Evolutionary conservation across 2,113 vertebrate species (phyloP), one percentile per base, ranked within the genome.

Genomic region (Corynorhinus townsendii): DNA sequence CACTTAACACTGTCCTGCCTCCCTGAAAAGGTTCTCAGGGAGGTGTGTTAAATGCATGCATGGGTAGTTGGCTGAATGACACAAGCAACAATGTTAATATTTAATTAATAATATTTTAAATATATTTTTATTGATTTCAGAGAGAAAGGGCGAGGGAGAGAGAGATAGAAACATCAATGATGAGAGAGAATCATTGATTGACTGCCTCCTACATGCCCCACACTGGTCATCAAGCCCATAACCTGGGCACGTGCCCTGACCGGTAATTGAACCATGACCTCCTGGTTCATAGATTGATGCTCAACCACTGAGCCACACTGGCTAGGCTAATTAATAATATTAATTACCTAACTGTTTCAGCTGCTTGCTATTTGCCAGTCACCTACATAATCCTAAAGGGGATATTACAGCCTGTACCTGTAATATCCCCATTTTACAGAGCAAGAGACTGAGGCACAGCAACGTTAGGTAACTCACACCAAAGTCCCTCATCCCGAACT

Each of bases 1-100:
- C 47, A 20, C n/a, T 33, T 33, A 20, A 49, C 20, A 3, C 54
- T 38, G 35, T 12, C 71, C 59, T n/a, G 17, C 73, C 62, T 72
- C 69, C 75, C 89, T 20, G 16, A 19, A 62, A 56, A 43, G 59
- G 33, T 17, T 4, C 76, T 79, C 73, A 54, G 83, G 56, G 26
- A 17, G 19, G 3, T 3, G 2, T 30, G 28, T 3, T 30, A 73
- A 40, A 47, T 0, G 1, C n/a, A 3, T 9, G 9, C n/a, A 6
- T 7, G 56, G 47, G 7, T 2, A 38, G 14, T 30, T 62, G 59
- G 19, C 43, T 4, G 38, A 79, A 47, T 19, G 22, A 28, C 62
- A 47, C 22, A 54, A 35, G 28, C 24, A 71, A 35, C 54, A 26
- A 28, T 12, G 16, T 68, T n/a, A 66, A 19, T 17, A 75, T 38